Conservation (phyloP, 2,113 vertebrate species). For the Bettongia penicillata region DNA sequence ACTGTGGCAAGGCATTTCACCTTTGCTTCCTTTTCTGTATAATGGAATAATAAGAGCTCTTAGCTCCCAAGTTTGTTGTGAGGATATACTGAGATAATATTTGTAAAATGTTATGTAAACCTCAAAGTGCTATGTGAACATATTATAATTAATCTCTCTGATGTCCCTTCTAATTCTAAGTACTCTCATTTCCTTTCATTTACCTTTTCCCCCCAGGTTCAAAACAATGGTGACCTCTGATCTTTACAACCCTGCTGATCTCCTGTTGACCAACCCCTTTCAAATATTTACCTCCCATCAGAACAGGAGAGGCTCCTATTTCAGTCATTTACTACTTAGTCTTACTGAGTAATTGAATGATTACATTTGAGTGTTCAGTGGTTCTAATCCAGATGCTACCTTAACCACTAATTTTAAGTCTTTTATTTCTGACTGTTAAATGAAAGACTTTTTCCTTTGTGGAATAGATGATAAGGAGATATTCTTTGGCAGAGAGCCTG, state of each 20-base stretch:
- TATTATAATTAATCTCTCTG: not conserved
- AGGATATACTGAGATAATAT: not conserved
- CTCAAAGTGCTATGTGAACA: not conserved
- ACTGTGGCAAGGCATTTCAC: not conserved
- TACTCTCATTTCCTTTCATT: not conserved
- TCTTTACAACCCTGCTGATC: not conserved
- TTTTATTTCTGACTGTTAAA: not conserved
- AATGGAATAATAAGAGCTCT: not conserved
- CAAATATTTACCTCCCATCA: not conserved
- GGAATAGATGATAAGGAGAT: not conserved
- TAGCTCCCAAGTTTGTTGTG: not conserved
- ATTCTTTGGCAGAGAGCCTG: not conserved
- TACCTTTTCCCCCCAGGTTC: not conserved
- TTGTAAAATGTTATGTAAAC: not conserved
- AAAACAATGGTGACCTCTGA: not conserved
- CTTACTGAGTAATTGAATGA: not conserved
- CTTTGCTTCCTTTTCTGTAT: not conserved
- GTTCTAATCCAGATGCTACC: not conserved
- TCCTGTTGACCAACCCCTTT: not conserved
- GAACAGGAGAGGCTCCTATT: not conserved
- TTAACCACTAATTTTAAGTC: not conserved
- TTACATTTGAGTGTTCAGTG: not conserved
- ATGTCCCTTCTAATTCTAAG: not conserved
- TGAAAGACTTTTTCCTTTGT: not conserved
- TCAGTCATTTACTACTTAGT: not conserved